Percentiles rank a stretch among this genome's conserved stretches.
Conservation (phyloP, 2,797 vertebrate species). For the Tenualosa thibaudeaui region DNA sequence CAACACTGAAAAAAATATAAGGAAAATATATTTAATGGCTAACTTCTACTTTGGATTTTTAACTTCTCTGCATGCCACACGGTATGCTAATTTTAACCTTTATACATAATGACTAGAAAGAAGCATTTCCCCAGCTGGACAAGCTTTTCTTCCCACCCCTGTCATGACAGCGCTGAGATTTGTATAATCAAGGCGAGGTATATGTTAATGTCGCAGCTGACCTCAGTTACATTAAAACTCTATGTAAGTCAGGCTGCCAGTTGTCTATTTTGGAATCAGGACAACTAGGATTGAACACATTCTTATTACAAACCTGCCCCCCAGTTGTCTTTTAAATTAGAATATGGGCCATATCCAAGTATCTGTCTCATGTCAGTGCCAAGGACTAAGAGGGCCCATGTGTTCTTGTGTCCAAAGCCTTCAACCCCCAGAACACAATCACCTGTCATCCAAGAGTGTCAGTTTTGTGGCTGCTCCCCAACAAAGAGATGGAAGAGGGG, state of each 20-base stretch:
- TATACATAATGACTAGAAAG: too few species aligned
- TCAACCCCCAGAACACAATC: background rate
- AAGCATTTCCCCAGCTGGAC: background rate
- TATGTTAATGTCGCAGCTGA: background rate
- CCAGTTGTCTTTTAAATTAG: background rate
- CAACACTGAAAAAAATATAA: background rate
- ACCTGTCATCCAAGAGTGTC: background rate
- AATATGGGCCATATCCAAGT: background rate
- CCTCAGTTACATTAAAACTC: background rate
- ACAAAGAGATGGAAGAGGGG: background rate
- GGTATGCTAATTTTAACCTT: background rate
- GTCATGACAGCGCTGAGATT: background rate
- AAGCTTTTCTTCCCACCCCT: background rate
- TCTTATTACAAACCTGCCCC: background rate
- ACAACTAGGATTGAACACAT: background rate
- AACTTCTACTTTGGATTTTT: background rate
- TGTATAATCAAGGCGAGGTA: background rate
- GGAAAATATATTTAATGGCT: background rate
- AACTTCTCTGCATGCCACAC: background rate
- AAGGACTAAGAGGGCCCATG: background rate
- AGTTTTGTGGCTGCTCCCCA: background rate
- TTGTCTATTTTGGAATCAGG: constrained; percentile 18
- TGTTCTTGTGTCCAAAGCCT: background rate
- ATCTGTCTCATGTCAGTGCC: background rate
- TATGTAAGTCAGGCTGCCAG: background rate